Conservation (phyloP, 2,113 vertebrate genomes). For the human region DNA sequence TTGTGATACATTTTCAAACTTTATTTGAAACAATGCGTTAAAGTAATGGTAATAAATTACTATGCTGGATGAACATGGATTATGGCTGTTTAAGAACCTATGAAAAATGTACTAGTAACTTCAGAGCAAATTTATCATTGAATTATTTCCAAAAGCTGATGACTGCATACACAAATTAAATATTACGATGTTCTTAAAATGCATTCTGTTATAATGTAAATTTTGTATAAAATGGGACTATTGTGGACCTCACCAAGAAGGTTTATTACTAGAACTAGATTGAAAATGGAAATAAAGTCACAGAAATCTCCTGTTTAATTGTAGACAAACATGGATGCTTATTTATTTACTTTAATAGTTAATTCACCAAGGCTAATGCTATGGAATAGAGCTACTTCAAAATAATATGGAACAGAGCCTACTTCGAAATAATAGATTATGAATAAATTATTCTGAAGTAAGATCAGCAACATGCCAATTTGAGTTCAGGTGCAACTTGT, state of each 20-base stretch:
- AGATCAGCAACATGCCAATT: not conserved
- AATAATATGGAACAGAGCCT: not conserved
- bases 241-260: not conserved
- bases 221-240: not conserved
- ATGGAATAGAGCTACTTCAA: not conserved
- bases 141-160: slow-evolving; percentile 29
- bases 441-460: slow-evolving; percentile 32
- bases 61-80: not conserved
- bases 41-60: slow-evolving; percentile 9
- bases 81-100: not conserved
- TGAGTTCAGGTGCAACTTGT: not conserved
- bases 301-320: not conserved
- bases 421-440: too few relatives aligned
- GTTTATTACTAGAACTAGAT: not conserved
- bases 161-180: not conserved
- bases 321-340: not conserved
- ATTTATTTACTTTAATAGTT: slow-evolving; percentile 23
- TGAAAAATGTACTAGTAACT: not conserved
- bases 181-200: not conserved
- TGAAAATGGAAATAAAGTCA: slow-evolving; percentile 20
- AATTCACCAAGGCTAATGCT: not conserved
- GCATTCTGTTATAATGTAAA: not conserved
- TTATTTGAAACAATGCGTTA: slow-evolving; percentile 15
- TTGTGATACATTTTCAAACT: slow-evolving; percentile 28
- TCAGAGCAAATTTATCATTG: slow-evolving; percentile 1